These are phyloP conservation scores for Megaceryle torquata DNA, from an alignment of 2,113 vertebrate genomes.

Conservation along the genomic window DNA sequence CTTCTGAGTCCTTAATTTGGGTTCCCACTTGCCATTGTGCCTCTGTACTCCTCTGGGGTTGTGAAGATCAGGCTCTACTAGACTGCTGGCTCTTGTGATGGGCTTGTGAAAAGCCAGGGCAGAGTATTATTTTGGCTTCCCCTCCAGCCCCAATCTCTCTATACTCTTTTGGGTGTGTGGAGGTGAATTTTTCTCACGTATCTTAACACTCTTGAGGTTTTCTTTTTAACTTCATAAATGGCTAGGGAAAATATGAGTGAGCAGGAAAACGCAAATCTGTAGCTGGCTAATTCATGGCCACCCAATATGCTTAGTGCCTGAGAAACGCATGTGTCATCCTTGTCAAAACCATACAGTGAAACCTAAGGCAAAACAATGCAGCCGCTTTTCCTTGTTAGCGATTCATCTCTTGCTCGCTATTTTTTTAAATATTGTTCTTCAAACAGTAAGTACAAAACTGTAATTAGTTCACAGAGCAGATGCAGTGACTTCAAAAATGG, in stretches of 20 bases:
- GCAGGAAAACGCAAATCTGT: background rate
- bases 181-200: background rate
- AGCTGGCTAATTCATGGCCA: background rate
- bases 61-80: background rate
- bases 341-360: background rate
- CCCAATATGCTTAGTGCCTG: background rate
- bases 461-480: constrained; percentile 12
- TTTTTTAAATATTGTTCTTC: background rate
- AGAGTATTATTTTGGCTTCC: background rate
- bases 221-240: background rate
- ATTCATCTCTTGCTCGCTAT: background rate
- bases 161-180: background rate
- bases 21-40: background rate
- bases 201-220: background rate
- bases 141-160: background rate
- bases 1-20: background rate
- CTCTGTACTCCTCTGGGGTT: background rate
- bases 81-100: background rate
- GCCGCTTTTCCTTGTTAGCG: background rate
- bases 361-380: background rate
- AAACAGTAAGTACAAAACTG: background rate
- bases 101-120: background rate
- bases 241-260: background rate
- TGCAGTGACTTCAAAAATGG: background rate
- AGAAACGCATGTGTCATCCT: background rate